Evolutionary conservation across 2,888 invertebrate species (phyloP).

Genomic region (Patella depressa): DNA sequence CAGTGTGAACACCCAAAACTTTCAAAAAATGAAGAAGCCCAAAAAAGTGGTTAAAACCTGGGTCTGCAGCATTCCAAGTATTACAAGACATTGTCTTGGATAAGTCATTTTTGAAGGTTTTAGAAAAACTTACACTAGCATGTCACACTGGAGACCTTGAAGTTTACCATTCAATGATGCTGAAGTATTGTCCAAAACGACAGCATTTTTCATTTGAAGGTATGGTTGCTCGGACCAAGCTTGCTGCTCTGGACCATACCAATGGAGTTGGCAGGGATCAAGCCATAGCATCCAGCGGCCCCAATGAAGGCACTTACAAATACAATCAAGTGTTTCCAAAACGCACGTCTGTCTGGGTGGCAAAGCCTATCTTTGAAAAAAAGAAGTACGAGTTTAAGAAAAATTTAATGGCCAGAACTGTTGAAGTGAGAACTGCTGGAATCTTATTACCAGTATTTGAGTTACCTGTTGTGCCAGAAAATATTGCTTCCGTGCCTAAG

Average conservation of each 20-base stretch:
- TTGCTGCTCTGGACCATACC: conserved; percentile 20
- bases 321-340: too few relatives aligned
- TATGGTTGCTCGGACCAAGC: conserved; percentile 14
- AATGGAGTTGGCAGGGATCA: background rate
- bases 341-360: too few relatives aligned
- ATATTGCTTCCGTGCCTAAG: too few relatives aligned
- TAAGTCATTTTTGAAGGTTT: background rate
- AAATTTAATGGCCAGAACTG: too few relatives aligned
- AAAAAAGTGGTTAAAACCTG: background rate
- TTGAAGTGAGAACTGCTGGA: too few relatives aligned
- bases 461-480: too few relatives aligned
- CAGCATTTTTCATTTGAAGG: conserved; percentile 10
- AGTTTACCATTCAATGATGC: conserved; percentile 20
- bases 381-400: too few relatives aligned
- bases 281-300: background rate
- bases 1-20: background rate
- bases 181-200: conserved; percentile 16
- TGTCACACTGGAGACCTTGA: conserved; percentile 22
- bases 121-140: background rate
- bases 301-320: too few relatives aligned
- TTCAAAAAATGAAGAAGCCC: background rate
- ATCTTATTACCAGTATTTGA: too few relatives aligned
- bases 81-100: background rate
- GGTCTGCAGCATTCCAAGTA: background rate
- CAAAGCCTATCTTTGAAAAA: too few relatives aligned